Base-by-base conservation (phyloP, 2,888 invertebrate species). In the Lampropteryx suffumata region DNA sequence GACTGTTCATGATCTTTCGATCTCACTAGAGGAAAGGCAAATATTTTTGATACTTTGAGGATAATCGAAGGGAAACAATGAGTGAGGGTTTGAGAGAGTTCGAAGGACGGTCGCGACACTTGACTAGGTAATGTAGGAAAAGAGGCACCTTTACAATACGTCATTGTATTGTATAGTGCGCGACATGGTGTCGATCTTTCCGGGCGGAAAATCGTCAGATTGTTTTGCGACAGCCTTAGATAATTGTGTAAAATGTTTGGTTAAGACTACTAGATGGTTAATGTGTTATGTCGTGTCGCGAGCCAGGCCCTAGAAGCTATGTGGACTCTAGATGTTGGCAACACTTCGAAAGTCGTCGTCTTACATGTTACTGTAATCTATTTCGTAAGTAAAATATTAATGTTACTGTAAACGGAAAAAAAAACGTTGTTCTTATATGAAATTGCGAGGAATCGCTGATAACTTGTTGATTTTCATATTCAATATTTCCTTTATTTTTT, bases 401-500 rank as follows among this genome's bases (percentile, higher is more conserved):
- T 88, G 89, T 89, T 90, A 89, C 83, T 87, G 82, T 82, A 85
- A 74, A 82, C 83, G 77, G 84, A 81, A 79, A 80, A 24, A 79
- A 84, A 82, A 81, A 86, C 84, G 89, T 88, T 89, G 89, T 87
- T 88, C 89, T 84, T 89, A 87, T 87, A 88, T 83, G 83, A 85
- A 79, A 84, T 67, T 76, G 87, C 86, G 88, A 86, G 80, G 69
- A 71, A 82, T 87, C 89, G 88, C 86, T 79, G 69, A 83, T 80
- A 76, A 86, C 88, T 87, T 88, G 89, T 90, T 90, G 90, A 86
- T 89, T 87, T 62, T 89, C 87, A 87, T 87, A 88, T 86, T 89
- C 89, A 86, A 75, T 89, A 82, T 88, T 90, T 90, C 89, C 90
- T 90, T 90, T 90, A 90, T 90, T 90, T 90, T 90, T 90, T 90